phyloP scores from a whole-genome alignment of 2,888 invertebrate genomes.

The Sarcophaga carnaria region DNA sequence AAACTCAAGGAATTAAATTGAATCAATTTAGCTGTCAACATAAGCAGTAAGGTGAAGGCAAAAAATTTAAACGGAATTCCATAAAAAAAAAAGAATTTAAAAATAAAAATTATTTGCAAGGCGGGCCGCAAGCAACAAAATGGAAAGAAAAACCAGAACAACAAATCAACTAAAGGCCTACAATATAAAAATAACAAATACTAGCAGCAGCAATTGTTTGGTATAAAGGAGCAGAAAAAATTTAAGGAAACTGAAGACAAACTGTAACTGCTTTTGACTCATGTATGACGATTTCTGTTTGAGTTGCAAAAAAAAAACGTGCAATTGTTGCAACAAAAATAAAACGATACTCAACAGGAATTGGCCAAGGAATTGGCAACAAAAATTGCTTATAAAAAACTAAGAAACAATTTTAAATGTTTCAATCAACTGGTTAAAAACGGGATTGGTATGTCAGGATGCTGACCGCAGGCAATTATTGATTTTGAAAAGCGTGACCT shows the following conservation, averaged over 20 bases:
- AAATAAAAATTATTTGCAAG: neutral
- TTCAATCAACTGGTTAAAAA: conserved; percentile 9
- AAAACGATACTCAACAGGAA: neutral
- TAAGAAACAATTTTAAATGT: neutral
- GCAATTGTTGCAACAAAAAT: too few relatives aligned
- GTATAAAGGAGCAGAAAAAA: neutral
- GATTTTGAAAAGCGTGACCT: neutral
- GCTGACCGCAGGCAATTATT: neutral
- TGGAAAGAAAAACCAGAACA: too few relatives aligned
- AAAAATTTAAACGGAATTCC: neutral
- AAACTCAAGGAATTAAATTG: neutral
- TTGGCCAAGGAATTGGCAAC: neutral
- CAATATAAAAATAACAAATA: too few relatives aligned
- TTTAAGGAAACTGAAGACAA: neutral
- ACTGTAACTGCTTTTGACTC: neutral
- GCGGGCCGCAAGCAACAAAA: too few relatives aligned
- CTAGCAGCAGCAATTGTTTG: neutral
- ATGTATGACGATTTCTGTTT: neutral
- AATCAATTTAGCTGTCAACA: conserved; percentile 33
- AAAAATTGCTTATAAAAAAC: neutral
- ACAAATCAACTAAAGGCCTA: too few relatives aligned
- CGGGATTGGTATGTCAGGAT: neutral
- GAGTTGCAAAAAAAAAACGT: neutral
- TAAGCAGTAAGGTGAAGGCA: too few relatives aligned
- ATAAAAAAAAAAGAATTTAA: neutral